phyloP scores from a whole-genome alignment of 2,113 vertebrate genomes.

The Dolichallabes microphthalmus region DNA sequence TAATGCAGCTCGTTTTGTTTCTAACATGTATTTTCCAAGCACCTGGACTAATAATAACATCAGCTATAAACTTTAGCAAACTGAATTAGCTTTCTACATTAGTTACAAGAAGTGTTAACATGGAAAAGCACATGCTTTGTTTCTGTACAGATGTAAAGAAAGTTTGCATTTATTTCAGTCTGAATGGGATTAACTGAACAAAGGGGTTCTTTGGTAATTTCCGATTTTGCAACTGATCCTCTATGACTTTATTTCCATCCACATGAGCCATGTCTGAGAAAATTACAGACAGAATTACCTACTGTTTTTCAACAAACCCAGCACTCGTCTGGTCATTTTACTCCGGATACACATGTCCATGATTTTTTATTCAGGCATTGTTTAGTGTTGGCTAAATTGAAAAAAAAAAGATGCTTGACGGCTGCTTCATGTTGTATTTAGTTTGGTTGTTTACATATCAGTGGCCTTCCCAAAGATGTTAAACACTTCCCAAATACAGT shows the following conservation, averaged over 20 bases:
- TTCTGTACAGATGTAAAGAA: background rate
- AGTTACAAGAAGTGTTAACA: background rate
- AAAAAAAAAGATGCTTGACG: background rate
- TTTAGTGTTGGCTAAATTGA: background rate
- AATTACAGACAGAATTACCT: background rate
- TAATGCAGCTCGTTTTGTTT: no score
- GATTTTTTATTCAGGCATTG: background rate
- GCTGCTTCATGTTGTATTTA: background rate
- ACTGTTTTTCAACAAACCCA: background rate
- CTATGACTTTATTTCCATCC: background rate
- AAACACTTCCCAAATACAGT: background rate
- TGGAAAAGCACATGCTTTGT: background rate
- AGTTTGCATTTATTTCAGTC: background rate
- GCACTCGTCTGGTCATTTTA: background rate
- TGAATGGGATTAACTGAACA: background rate
- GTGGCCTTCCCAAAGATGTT: background rate
- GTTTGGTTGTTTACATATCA: background rate
- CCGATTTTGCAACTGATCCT: background rate
- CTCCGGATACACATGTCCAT: background rate
- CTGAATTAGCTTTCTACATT: background rate
- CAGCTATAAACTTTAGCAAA: no score
- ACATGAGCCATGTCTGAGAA: background rate
- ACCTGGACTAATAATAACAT: background rate
- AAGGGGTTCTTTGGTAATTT: background rate
- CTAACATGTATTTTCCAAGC: background rate